Evolutionary conservation across 2,888 invertebrate species (phyloP), one percentile per base, ranked within the genome.

Genomic region (Arge pagana): DNA sequence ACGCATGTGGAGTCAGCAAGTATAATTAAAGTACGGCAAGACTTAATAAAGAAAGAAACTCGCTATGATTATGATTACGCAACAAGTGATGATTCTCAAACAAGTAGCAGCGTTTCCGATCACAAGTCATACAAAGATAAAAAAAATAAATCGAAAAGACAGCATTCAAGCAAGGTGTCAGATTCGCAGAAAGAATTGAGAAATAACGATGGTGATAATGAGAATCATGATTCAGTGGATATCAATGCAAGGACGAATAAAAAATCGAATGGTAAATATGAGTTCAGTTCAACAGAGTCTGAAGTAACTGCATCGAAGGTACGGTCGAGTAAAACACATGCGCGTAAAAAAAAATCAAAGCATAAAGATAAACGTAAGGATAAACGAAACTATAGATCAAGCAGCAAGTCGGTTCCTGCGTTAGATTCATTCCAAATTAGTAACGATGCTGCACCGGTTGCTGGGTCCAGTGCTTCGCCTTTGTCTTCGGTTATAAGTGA

Each of bases 281-380:
- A 54, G 13, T 54, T 52, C 15, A 54, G 54, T 24, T 31, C 50
- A 11, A 33, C 45, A 10, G 42, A 50, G 43, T 55, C 55, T 3
- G 55, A 55, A 2, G 41, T 28, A 2, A 39, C 33, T 21, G 16
- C 31, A 7, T 40, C 24, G n/a, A 55, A 50, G 13, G 56, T 53
- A 55, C 54, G 56, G 19, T 62, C 64, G 4, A 57, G 43, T 50
- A 63, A 45, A 35, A n/a, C 45, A 11, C 33, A 45, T 8, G 45
- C 23, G 8, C 19, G 13, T 45, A 45, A 55, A 35, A 64, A 53
- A 35, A 63, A 55, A 36, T 61, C 60, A 8, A 66, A 64, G 42
- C 59, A 61, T 40, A 65, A 61, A 52, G 58, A 61, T 10, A 63
- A 55, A 10, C 54, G 54, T 6, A 64, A 58, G 49, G 56, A 57